Evolutionary conservation across 2,797 vertebrate genomes (phyloP).

Genomic region (Chiloscyllium punctatum): DNA sequence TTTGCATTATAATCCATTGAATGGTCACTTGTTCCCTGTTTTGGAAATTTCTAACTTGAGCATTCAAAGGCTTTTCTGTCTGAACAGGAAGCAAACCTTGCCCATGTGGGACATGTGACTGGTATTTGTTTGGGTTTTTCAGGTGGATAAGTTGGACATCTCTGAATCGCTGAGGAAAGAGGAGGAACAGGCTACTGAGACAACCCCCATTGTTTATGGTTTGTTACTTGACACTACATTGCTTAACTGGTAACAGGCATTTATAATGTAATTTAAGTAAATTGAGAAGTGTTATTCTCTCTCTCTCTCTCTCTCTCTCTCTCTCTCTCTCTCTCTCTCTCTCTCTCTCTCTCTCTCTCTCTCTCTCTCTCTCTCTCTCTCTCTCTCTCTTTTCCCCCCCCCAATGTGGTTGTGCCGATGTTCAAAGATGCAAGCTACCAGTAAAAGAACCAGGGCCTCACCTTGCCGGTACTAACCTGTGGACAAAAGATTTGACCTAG

Average conservation of each 20-base stretch:
- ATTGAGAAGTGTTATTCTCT: too few relatives aligned
- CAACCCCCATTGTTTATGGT: constrained; percentile 98
- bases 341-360: too few relatives aligned
- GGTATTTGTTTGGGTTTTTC: constrained; percentile 45
- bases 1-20: constrained; percentile 21
- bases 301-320: too few relatives aligned
- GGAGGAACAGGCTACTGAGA: constrained; percentile 96
- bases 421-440: too few relatives aligned
- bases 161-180: constrained; percentile 99
- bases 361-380: too few relatives aligned
- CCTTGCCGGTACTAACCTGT: too few relatives aligned
- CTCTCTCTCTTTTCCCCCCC: too few relatives aligned
- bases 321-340: too few relatives aligned
- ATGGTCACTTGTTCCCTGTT: neutral
- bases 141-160: constrained; percentile 97
- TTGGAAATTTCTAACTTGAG: neutral
- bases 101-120: neutral
- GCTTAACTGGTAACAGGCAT: too few relatives aligned
- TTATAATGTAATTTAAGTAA: too few relatives aligned
- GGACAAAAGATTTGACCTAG: neutral
- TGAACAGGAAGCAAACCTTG: neutral
- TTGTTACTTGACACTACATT: constrained; percentile 45
- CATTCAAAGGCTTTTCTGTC: constrained; percentile 8
- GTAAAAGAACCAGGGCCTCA: too few relatives aligned
- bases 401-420: too few relatives aligned